Percentiles rank a stretch among this genome's conserved stretches.
Conservation (phyloP, 1,140 invertebrate genomes). For the Diachasma alloeum region DNA sequence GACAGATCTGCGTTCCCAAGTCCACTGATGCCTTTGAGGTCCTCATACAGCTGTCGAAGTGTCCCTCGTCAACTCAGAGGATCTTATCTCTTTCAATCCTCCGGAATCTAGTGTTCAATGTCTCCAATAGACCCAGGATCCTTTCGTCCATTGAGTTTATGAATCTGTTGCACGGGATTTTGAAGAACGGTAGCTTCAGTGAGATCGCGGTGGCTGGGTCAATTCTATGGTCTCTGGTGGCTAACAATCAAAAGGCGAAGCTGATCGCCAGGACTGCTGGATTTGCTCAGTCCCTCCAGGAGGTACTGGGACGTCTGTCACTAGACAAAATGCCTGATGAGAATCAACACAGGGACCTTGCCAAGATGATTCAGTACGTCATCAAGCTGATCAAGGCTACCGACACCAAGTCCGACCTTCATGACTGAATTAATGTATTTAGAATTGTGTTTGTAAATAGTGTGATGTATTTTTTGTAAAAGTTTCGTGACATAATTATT, state of each 20-base stretch:
- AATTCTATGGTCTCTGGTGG: slow-evolving; percentile 54
- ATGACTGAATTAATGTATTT: not conserved
- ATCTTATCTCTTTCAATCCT: slow-evolving; percentile 54
- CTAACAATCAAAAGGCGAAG: slow-evolving; percentile 61
- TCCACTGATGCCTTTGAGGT: slow-evolving; percentile 53
- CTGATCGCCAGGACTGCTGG: slow-evolving; percentile 51
- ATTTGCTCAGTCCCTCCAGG: slow-evolving; percentile 50
- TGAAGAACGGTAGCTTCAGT: slow-evolving; percentile 44
- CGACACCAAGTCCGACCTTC: not conserved
- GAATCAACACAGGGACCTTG: slow-evolving; percentile 44
- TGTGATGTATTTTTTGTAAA: not conserved
- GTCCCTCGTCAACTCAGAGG: slow-evolving; percentile 40
- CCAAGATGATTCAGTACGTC: slow-evolving; percentile 53
- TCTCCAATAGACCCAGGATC: slow-evolving; percentile 49
- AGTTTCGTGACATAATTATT: too few relatives aligned
- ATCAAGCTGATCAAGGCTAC: slow-evolving; percentile 44
- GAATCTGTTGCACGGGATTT: slow-evolving; percentile 46
- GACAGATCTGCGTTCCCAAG: slow-evolving; percentile 57
- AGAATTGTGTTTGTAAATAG: not conserved
- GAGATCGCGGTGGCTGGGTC: slow-evolving; percentile 52
- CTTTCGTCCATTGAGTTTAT: slow-evolving; percentile 56
- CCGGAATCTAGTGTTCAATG: slow-evolving; percentile 54
- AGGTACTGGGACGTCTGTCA: slow-evolving; percentile 49
- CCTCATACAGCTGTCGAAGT: slow-evolving; percentile 49
- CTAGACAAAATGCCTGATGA: slow-evolving; percentile 33